Conservation (phyloP, 2,797 vertebrate species). For the Coccyzus lansbergi region DNA sequence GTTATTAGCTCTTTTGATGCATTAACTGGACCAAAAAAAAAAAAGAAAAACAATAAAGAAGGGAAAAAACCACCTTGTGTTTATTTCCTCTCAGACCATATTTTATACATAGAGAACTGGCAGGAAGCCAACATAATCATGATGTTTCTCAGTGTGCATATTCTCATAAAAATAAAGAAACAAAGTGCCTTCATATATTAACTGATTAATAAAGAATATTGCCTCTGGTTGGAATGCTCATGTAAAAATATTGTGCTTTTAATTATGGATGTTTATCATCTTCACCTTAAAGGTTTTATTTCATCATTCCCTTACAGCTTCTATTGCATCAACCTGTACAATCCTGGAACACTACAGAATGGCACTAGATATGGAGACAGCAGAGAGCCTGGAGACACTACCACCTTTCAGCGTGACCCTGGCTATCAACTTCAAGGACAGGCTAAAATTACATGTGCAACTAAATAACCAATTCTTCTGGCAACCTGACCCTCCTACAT, state of each 20-base stretch:
- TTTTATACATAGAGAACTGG: neutral
- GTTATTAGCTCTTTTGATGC: neutral
- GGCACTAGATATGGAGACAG: conserved; percentile 94
- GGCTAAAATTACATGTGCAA: conserved; percentile 91
- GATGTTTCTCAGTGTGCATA: neutral
- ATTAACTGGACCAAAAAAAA: neutral
- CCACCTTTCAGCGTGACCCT: conserved; percentile 95
- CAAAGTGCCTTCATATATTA: neutral
- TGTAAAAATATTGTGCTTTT: neutral
- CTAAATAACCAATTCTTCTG: conserved; percentile 94
- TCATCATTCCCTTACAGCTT: conserved; percentile 79
- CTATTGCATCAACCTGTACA: conserved; percentile 93
- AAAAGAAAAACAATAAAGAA: too few species aligned
- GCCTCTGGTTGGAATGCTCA: neutral
- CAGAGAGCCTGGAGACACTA: conserved; percentile 92
- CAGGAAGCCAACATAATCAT: neutral
- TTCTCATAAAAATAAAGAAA: neutral
- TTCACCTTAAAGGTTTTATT: neutral
- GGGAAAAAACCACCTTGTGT: neutral
- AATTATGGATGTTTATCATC: neutral
- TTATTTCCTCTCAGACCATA: neutral
- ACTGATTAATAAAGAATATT: neutral
- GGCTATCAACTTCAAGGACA: conserved; percentile 95
- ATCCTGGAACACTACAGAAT: conserved; percentile 93
- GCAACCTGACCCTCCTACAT: conserved; percentile 96